Base-by-base conservation (phyloP, 2,888 invertebrate genomes). In the Copidosoma aretas region DNA sequence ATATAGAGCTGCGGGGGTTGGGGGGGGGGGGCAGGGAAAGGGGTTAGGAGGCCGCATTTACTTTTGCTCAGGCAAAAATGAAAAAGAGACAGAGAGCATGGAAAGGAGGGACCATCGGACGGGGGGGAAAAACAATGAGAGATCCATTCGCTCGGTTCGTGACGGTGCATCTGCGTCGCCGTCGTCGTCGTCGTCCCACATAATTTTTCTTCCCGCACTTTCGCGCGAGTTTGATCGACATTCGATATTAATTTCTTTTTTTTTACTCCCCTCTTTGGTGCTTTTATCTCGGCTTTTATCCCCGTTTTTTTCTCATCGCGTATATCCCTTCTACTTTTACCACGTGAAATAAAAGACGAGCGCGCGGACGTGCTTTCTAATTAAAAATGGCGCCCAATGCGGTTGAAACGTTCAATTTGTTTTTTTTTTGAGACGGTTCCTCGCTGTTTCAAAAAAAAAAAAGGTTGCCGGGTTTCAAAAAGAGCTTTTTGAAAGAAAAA, bases 81-180 rank as follows among this genome's bases (percentile, higher is more conserved):
- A 46, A 14, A 46, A 12, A 53, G 59, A 15, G 51, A 43, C n/a
- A 57, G 22, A 15, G 43, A 24, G 24, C 32, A 32, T 24, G 32
- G 19, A 10, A 1, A 46, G 32, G 19, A 10, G 21, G 56, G 56
- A 21, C 14, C 25, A 15, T n/a, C 41, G 43, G 43, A 4, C 4
- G 8, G 24, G 21, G 46, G 46, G 24, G 49, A 53, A 46, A 59
- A 59, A 52, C 51, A 56, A 60, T 57, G 25, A 57, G 68, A 49
- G 60, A 64, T 68, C 64, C 64, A 60, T 64, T 64, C 56, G 51
- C 52, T 58, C 21, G 41, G 14, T 41, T 25, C 60, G 49, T 56
- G 60, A 51, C 56, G 60, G 17, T 17, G 66, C 60, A 66, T 67
- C 57, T 54, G 54, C 53, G 52, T 21, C 46, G 25, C 58, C 52